Evolutionary conservation across 2,797 vertebrate species (phyloP).

Genomic region (Tokudaia tokunoshimensis): DNA sequence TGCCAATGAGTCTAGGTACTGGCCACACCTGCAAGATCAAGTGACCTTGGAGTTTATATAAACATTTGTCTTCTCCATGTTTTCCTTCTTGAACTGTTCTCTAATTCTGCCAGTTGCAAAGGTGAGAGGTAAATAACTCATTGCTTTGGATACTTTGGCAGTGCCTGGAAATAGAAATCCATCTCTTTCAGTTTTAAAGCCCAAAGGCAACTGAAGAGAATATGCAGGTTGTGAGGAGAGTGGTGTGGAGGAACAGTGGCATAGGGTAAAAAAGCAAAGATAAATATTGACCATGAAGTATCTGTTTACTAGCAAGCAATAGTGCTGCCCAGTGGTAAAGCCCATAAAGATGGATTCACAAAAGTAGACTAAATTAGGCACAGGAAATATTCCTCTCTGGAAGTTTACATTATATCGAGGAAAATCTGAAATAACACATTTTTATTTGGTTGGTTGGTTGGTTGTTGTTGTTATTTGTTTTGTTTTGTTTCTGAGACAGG

Average conservation of each 20-base stretch:
- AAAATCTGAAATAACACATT: neutral
- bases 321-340: neutral
- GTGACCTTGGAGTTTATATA: neutral
- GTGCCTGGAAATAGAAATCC: neutral
- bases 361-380: neutral
- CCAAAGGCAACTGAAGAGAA: neutral
- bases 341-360: neutral
- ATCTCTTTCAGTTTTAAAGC: neutral
- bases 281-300: neutral
- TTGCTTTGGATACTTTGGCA: neutral
- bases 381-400: neutral
- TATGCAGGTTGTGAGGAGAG: neutral
- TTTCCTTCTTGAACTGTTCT: neutral
- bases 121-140: neutral
- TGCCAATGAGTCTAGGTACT: neutral
- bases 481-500: neutral
- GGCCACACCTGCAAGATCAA: neutral
- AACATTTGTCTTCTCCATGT: neutral
- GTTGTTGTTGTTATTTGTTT: neutral
- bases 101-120: neutral
- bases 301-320: neutral
- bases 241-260: neutral
- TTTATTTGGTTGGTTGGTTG: neutral
- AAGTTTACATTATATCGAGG: neutral
- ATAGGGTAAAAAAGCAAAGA: neutral